Evolutionary conservation across 2,797 vertebrate species (phyloP).

Genomic region (Anabacerthia variegaticeps): DNA sequence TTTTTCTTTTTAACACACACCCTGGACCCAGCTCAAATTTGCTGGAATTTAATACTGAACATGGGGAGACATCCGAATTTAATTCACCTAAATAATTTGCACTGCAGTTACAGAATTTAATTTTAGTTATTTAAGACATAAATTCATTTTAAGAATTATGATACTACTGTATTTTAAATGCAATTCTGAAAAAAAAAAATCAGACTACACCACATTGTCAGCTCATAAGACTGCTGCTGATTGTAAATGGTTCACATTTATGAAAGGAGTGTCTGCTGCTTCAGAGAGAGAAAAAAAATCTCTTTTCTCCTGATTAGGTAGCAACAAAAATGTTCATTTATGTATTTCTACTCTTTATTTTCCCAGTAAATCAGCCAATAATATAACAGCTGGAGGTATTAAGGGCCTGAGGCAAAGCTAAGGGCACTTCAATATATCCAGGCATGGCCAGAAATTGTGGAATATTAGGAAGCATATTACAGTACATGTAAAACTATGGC

Average conservation of each 20-base stretch:
- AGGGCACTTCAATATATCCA: slow-evolving; percentile 69
- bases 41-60: slow-evolving; percentile 70
- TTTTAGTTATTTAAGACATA: slow-evolving; percentile 72
- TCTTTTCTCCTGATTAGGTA: slow-evolving; percentile 73
- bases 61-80: slow-evolving; percentile 55
- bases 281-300: slow-evolving; percentile 50
- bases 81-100: slow-evolving; percentile 74
- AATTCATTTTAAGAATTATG: slow-evolving; percentile 76
- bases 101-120: slow-evolving; percentile 71
- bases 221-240: slow-evolving; percentile 38
- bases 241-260: slow-evolving; percentile 6
- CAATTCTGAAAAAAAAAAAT: slow-evolving; percentile 48
- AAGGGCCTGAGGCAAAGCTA: slow-evolving; percentile 75
- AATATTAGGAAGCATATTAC: slow-evolving; percentile 35
- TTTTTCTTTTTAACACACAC: background rate
- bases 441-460: slow-evolving; percentile 42
- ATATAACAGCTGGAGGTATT: slow-evolving; percentile 75
- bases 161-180: slow-evolving; percentile 63
- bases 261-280: slow-evolving; percentile 37
- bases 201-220: slow-evolving; percentile 28
- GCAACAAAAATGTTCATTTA: slow-evolving; percentile 75
- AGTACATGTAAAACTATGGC: slow-evolving; percentile 43
- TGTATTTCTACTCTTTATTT: slow-evolving; percentile 75
- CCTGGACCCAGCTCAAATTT: slow-evolving; percentile 54
- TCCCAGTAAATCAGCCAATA: slow-evolving; percentile 75